Base-by-base conservation (phyloP, 2,888 invertebrate species). In the Heliconius ismenius region DNA sequence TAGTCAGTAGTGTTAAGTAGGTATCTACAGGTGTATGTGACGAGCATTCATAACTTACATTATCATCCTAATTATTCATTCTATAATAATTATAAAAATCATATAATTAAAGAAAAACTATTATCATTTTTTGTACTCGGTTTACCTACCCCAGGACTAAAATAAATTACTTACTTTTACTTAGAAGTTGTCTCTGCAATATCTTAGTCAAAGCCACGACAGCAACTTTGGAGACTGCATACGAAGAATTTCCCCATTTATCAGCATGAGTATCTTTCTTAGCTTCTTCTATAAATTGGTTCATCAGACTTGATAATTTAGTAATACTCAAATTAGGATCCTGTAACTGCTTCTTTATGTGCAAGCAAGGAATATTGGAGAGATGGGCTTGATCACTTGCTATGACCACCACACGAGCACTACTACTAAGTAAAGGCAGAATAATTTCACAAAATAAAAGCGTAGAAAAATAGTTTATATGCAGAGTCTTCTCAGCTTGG, bases 141-240 rank as follows among this genome's bases (percentile, higher is more conserved):
- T 4, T 43, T 43, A 32, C 32, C 32, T 32, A 32, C 7, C 32
- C 1, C 9, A 32, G 32, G 32, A 32, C 32, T 32, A 32, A 43
- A 15, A 10, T 10, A 11, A 9, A 65, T 11, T 21, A 28, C 64
- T 36, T 36, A 65, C 64, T 21, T 65, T 13, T 72, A 49, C 26
- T 49, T n/a, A 72, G 63, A 18, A 97, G 92, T 60, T 92, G 87
- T 62, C 91, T 89, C 83, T 97, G 96, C 81, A 96, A 96, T 72
- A 97, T 89, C 39, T 95, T 88, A 0, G 96, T 95, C 75, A 97
- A 84, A 2, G 96, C 96, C 76, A 95, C 95, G 9, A 97, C 90
- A 1, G 95, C 96, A 0, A 97, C 95, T 91, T 97, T 97, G 0
- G 97, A 96, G 0, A 96, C 95, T 24, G 92, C 91, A 83, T 97